These are phyloP conservation scores for Branchinecta sandiegonensis DNA, from an alignment of 2,888 invertebrate genomes.

Conservation along the genomic window DNA sequence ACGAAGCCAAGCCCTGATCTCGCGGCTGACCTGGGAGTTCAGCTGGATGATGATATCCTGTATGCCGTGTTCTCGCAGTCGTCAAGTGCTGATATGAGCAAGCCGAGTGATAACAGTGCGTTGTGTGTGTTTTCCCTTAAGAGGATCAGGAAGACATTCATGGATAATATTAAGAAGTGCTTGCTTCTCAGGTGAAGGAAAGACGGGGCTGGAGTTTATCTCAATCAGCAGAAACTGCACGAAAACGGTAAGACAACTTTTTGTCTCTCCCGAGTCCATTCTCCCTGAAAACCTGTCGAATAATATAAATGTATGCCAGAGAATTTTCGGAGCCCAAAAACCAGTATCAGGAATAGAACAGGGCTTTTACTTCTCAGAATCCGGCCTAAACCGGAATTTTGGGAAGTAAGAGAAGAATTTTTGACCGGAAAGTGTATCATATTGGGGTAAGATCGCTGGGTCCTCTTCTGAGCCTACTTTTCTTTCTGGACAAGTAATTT, in stretches of 20 bases:
- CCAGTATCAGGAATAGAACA: no score
- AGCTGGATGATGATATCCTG: constrained; percentile 83
- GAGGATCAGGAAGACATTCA: constrained; percentile 77
- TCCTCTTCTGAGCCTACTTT: no score
- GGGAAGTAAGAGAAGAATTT: no score
- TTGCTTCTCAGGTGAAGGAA: constrained; percentile 82
- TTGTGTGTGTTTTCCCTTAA: constrained; percentile 74
- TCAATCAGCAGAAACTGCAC: constrained; percentile 72
- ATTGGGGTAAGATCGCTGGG: no score
- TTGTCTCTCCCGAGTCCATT: no score
- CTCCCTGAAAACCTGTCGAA: no score
- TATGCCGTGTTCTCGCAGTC: constrained; percentile 89
- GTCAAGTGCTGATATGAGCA: constrained; percentile 35
- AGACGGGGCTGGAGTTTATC: constrained; percentile 80
- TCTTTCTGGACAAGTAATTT: no score
- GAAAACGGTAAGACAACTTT: constrained; percentile 51
- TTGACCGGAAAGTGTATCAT: no score
- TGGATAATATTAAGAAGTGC: constrained; percentile 90
- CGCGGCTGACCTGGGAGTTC: constrained; percentile 75
- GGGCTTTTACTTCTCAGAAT: no score
- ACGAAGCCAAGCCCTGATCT: constrained; percentile 86
- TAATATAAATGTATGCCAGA: no score
- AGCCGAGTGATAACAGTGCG: constrained; percentile 44
- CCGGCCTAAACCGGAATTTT: no score
- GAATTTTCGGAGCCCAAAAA: no score